Evolutionary conservation across 2,797 vertebrate species (phyloP).

Genomic region (Crossoptilon crossoptilon): DNA sequence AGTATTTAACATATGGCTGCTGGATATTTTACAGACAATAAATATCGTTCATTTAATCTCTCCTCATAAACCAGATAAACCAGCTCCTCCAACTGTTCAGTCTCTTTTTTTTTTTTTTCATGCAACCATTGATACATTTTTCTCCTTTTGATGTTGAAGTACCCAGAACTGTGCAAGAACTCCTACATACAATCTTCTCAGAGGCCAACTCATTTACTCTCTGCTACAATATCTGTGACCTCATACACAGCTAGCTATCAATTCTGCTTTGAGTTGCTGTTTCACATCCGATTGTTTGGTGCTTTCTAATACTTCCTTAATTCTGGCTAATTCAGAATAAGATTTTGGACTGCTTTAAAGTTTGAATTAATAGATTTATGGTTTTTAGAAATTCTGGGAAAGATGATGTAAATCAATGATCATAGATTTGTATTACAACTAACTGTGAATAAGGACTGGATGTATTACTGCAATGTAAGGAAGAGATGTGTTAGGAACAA

Average conservation of each 20-base stretch:
- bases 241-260: not conserved
- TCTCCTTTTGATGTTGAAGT: not conserved
- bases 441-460: not conserved
- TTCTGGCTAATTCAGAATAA: not conserved
- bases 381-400: not conserved
- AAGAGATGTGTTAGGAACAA: not conserved
- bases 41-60: not conserved
- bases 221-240: not conserved
- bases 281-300: not conserved
- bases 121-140: not conserved
- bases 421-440: not conserved
- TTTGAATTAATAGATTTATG: not conserved
- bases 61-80: constrained; percentile 37
- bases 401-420: not conserved
- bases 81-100: not conserved
- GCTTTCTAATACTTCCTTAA: not conserved
- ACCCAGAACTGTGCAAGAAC: not conserved
- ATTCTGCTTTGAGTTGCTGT: not conserved
- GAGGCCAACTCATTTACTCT: not conserved
- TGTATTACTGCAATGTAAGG: not conserved
- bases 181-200: not conserved
- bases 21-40: constrained; percentile 29
- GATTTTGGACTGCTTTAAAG: not conserved
- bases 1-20: not conserved
- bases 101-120: not conserved